Evolutionary conservation across 1,140 invertebrate species (phyloP).

Genomic region (Trichonephila clavipes): DNA sequence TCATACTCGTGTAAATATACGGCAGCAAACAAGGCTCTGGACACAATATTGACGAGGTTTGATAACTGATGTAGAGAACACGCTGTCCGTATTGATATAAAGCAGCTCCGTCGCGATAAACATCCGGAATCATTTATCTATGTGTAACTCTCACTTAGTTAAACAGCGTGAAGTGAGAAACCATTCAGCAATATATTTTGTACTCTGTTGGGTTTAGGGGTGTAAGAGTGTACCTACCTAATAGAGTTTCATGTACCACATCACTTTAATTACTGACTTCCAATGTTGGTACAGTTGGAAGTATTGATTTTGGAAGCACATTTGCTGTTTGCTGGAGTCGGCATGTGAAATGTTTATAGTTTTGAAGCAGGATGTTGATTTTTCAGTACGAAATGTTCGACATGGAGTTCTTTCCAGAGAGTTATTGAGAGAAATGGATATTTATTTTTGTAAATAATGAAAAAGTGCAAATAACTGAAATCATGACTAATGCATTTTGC

Average conservation of each 20-base stretch:
- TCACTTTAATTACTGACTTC: too few species aligned
- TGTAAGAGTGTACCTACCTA: not conserved
- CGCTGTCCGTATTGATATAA: not conserved
- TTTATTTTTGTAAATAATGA: too few species aligned
- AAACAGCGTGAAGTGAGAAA: not conserved
- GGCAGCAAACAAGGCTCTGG: not conserved
- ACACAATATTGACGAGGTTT: not conserved
- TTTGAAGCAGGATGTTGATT: too few species aligned
- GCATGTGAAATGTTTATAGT: too few species aligned
- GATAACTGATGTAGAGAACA: not conserved
- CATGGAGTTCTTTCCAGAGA: too few species aligned
- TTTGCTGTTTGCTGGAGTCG: too few species aligned
- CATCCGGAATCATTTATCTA: not conserved
- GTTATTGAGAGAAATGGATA: too few species aligned
- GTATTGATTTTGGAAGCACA: too few species aligned
- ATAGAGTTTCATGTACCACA: not conserved
- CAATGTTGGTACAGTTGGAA: too few species aligned
- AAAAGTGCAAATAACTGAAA: too few species aligned
- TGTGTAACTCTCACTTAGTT: conserved; percentile 1
- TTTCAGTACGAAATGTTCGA: too few species aligned
- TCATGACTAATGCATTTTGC: too few species aligned
- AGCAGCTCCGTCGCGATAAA: not conserved
- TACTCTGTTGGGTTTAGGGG: not conserved
- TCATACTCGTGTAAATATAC: not conserved
- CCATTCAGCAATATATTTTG: not conserved